A percentile compares a stretch with the other conserved stretches of the same genome.
These are phyloP conservation scores for Cydia amplana DNA, from an alignment of 1,140 invertebrate species.

Conservation along the genomic window DNA sequence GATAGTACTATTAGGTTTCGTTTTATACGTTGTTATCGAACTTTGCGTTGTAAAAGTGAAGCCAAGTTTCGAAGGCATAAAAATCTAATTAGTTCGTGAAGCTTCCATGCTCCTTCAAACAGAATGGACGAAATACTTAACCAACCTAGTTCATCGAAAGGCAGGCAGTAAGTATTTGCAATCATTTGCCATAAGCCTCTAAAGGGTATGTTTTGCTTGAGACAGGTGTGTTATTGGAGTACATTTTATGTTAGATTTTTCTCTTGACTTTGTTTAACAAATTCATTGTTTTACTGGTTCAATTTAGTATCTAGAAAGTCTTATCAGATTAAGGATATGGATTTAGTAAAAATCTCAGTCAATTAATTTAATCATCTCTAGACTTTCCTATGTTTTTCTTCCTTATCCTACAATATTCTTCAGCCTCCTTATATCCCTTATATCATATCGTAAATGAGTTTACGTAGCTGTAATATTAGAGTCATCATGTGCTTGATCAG, in stretches of 20 bases:
- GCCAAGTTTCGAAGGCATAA: constrained; percentile 23
- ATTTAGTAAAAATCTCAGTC: too few species aligned
- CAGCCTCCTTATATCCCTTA: too few species aligned
- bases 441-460: too few species aligned
- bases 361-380: too few species aligned
- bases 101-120: constrained; percentile 69
- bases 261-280: not conserved
- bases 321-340: too few species aligned
- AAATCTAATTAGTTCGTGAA: constrained; percentile 52
- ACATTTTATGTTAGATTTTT: not conserved
- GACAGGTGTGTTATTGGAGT: not conserved
- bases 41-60: constrained; percentile 17
- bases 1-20: not conserved
- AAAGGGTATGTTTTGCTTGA: not conserved
- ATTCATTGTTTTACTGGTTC: too few species aligned
- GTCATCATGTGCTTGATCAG: too few species aligned
- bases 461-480: too few species aligned
- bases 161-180: constrained; percentile 57
- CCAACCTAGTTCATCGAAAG: constrained; percentile 53
- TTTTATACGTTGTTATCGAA: constrained; percentile 11
- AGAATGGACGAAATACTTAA: constrained; percentile 58
- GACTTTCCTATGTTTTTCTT: too few species aligned
- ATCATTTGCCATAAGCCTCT: not conserved
- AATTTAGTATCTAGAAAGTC: too few species aligned
- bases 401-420: too few species aligned